Evolutionary conservation across 2,113 vertebrate genomes (phyloP), one percentile per base, ranked within the genome.

Genomic region (Callipepla californica): DNA sequence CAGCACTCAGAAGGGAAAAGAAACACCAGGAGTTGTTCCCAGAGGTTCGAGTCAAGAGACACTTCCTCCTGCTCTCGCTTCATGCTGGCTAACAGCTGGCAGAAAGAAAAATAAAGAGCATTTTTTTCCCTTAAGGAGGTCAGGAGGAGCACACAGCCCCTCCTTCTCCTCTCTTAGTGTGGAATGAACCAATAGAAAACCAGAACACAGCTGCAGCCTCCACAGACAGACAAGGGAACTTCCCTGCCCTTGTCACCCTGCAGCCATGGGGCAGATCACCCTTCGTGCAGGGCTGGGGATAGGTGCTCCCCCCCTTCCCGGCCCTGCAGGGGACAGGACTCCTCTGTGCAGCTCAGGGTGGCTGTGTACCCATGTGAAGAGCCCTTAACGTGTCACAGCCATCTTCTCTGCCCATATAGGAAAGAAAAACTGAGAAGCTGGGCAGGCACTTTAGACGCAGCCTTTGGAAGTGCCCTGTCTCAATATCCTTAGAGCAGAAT

Each of bases 261-360:
- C 55, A 15, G 9, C 18, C 34, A 17, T 17, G 53, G 51, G 53
- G 17, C 9, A 30, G 53, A 9, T 32, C 17, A 32, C 53, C 28
- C 53, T 57, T 19, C 3, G 6, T 32, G 9, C 53, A 30, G 26
- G 51, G 51, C 51, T 30, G 30, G 30, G 53, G 30, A 57, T 6
- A 32, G 28, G 30, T 17, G 6, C 28, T 28, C 26, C 26, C 51
- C 51, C 26, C 25, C 8, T 40, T 11, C 40, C 42, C 6, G 8
- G 51, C 26, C 51, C 28, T 30, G 30, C 22, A 38, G 26, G 6
- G 3, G 7, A 12, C 11, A 5, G 51, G 50, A 38, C 25, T 19
- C 58, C 7, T 63, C 58, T 0, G 1, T 5, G 42, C 38, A 14
- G 50, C 9, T 13, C 6, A 0, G 6, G 58, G 0, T 1, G 15